Percentiles rank a stretch among this genome's conserved stretches.
Evolutionary conservation across 2,797 vertebrate genomes (phyloP).

Genomic region (Falco novaeseelandiae): DNA sequence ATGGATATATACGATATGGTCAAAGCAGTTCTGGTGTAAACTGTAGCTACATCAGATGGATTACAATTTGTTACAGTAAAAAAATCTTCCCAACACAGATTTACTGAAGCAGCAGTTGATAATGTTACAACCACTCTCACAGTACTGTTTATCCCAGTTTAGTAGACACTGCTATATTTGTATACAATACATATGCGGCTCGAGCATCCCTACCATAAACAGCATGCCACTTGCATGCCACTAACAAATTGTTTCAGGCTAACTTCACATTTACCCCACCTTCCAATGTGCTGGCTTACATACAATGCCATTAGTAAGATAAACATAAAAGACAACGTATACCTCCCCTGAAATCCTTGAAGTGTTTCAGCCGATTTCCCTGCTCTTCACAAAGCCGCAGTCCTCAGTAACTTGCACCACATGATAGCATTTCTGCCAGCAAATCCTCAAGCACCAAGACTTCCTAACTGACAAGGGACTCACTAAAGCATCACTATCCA

Average conservation of each 20-base stretch:
- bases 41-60: neutral
- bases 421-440: neutral
- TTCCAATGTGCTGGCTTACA: neutral
- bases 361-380: neutral
- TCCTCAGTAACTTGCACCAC: neutral
- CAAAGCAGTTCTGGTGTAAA: neutral
- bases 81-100: neutral
- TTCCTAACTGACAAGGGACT: neutral
- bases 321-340: neutral
- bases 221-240: neutral
- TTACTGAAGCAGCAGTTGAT: neutral
- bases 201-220: neutral
- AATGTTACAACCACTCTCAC: neutral
- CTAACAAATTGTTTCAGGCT: neutral
- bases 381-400: neutral
- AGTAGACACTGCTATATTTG: neutral
- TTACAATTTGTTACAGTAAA: neutral
- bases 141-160: neutral
- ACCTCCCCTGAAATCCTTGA: neutral
- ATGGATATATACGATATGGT: neutral
- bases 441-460: neutral
- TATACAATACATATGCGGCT: neutral
- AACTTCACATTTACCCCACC: neutral
- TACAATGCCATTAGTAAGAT: neutral
- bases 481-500: neutral